phyloP scores from a whole-genome alignment of 2,113 vertebrate genomes.

The Rana temporaria region DNA sequence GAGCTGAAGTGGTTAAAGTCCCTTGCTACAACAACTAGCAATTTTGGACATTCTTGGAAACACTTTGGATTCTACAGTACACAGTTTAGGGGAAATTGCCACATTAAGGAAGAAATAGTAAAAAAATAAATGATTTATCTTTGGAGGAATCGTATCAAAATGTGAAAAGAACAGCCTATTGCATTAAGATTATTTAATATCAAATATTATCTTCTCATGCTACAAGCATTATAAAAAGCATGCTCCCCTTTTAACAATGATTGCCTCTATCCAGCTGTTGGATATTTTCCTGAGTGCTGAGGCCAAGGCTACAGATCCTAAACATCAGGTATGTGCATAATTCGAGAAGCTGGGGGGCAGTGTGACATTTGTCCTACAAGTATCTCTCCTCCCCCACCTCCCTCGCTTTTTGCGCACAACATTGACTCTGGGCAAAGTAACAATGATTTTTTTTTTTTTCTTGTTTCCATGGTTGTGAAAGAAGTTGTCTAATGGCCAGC shows the following conservation, averaged over 20 bases:
- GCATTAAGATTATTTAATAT: too few relatives aligned
- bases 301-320: conserved; percentile 3
- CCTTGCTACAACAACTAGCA: too few relatives aligned
- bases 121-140: too few relatives aligned
- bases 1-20: too few relatives aligned
- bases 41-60: too few relatives aligned
- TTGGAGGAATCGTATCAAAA: too few relatives aligned
- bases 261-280: conserved; percentile 1
- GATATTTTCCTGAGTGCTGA: background rate
- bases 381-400: conserved; percentile 70
- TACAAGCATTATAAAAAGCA: too few relatives aligned
- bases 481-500: conserved; percentile 63
- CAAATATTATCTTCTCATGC: too few relatives aligned
- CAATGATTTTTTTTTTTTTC: conserved; percentile 64
- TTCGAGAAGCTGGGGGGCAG: conserved; percentile 71
- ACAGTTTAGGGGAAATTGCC: too few relatives aligned
- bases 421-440: conserved; percentile 16
- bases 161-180: too few relatives aligned
- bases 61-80: too few relatives aligned
- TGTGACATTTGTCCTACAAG: conserved; percentile 66
- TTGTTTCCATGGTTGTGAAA: conserved; percentile 77
- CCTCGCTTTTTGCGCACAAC: background rate
- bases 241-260: background rate
- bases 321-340: conserved; percentile 18
- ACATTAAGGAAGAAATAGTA: too few relatives aligned